Evolutionary conservation across 1,140 invertebrate genomes (phyloP).

Genomic region (Atta colombica): DNA sequence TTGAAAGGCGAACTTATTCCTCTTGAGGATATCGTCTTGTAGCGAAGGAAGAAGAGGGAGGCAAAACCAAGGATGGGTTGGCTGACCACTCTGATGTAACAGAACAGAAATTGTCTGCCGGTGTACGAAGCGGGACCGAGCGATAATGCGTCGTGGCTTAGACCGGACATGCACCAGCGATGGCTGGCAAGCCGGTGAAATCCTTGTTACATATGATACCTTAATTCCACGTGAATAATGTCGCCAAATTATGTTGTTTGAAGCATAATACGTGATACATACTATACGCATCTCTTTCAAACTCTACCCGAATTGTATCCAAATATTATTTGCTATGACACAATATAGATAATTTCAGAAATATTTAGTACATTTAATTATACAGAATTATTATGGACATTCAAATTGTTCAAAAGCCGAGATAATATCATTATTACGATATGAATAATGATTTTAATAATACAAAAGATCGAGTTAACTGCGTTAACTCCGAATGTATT

Average conservation of each 20-base stretch:
- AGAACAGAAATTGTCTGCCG: conserved; percentile 82
- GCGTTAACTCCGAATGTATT: neutral
- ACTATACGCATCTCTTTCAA: neutral
- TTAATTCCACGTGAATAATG: conserved; percentile 17
- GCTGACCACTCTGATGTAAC: conserved; percentile 85
- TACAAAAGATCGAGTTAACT: conserved; percentile 6
- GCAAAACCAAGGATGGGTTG: conserved; percentile 82
- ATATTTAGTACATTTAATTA: neutral
- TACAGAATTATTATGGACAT: neutral
- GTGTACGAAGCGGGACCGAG: conserved; percentile 40
- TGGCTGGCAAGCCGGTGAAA: conserved; percentile 16
- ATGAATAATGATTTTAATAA: neutral
- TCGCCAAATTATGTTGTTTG: conserved; percentile 1
- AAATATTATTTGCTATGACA: neutral
- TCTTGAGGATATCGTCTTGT: conserved; percentile 66
- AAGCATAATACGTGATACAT: neutral
- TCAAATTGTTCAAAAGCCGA: conserved; percentile 4
- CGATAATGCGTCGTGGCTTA: conserved; percentile 52
- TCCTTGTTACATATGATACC: conserved; percentile 34
- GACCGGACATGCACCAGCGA: conserved; percentile 46
- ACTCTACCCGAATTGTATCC: neutral
- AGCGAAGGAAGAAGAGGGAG: conserved; percentile 78
- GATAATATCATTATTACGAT: neutral
- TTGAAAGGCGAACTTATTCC: conserved; percentile 78
- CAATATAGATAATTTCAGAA: neutral